A percentile compares a stretch with the other conserved stretches of the same genome.
Evolutionary conservation across 2,797 vertebrate genomes (phyloP).

Genomic region (Miichthys miiuy): DNA sequence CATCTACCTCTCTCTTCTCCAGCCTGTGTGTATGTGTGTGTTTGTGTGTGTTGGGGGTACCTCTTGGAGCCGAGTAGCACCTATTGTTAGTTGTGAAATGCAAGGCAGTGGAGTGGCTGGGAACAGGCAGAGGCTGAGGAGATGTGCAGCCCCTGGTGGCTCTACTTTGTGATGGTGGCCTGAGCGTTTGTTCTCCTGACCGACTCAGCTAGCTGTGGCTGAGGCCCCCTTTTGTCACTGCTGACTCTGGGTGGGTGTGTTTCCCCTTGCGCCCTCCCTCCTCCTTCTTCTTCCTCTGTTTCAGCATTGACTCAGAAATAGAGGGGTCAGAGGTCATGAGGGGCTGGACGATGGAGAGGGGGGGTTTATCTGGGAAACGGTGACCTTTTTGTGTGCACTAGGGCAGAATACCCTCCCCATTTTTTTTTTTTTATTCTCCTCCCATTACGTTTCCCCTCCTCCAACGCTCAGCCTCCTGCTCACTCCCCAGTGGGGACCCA

Average conservation of each 20-base stretch:
- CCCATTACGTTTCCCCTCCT: constrained; percentile 72
- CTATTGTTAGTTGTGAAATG: constrained; percentile 74
- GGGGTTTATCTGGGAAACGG: constrained; percentile 82
- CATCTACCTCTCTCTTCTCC: constrained; percentile 60
- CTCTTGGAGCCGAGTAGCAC: constrained; percentile 62
- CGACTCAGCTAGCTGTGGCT: constrained; percentile 65
- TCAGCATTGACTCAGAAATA: constrained; percentile 84
- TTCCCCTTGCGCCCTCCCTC: constrained; percentile 71
- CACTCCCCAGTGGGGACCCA: constrained; percentile 79
- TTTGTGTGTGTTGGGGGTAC: constrained; percentile 49
- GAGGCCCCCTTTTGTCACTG: constrained; percentile 81
- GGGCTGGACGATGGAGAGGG: constrained; percentile 83
- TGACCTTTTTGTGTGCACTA: constrained; percentile 90
- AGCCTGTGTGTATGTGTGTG: constrained; percentile 62
- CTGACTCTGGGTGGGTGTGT: constrained; percentile 78
- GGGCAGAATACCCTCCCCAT: constrained; percentile 90
- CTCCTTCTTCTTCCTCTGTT: constrained; percentile 80
- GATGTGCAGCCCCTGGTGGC: constrained; percentile 76
- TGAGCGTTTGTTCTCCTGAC: constrained; percentile 73
- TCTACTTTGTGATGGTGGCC: constrained; percentile 77
- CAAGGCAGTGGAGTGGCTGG: constrained; percentile 76
- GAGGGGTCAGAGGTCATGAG: constrained; percentile 88
- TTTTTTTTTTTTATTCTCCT: constrained; percentile 76
- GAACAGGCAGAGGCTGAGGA: constrained; percentile 75
- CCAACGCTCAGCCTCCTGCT: constrained; percentile 76